Evolutionary conservation across 2,113 vertebrate species (phyloP).

Genomic region (Cololabis saira): DNA sequence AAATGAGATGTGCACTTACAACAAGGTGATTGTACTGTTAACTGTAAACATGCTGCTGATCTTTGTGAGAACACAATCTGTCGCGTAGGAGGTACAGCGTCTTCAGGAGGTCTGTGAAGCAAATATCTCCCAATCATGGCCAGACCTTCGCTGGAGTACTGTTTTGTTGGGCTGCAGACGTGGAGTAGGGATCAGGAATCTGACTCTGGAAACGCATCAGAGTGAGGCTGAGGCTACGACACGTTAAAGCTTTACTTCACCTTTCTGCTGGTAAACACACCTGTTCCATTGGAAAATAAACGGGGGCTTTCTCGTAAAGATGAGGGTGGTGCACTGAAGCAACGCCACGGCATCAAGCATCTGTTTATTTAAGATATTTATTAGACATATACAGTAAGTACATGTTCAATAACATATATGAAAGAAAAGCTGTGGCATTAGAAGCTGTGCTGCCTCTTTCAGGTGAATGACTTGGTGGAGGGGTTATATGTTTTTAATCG

Average conservation of each 20-base stretch:
- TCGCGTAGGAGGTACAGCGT: neutral
- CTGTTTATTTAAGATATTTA: neutral
- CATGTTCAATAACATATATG: no score
- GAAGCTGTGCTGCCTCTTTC: no score
- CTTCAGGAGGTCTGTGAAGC: neutral
- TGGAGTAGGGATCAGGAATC: no score
- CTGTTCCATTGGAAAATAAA: neutral
- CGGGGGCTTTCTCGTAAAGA: neutral
- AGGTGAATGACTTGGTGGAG: no score
- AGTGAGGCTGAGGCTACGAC: neutral
- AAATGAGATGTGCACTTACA: slow-evolving; percentile 62
- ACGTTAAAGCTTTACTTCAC: neutral
- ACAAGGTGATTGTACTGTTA: slow-evolving; percentile 60
- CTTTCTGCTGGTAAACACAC: neutral
- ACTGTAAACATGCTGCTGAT: slow-evolving; percentile 58
- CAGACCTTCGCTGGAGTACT: neutral
- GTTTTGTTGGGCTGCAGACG: no score
- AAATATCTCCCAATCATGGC: neutral
- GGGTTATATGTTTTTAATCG: no score
- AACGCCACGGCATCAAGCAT: no score
- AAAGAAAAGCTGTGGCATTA: no score
- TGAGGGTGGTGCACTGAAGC: no score
- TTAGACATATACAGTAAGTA: neutral
- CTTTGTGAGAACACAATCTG: slow-evolving; percentile 23
- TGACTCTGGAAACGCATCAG: neutral